Evolutionary conservation across 2,797 vertebrate genomes (phyloP).

Genomic region (Sebastes alutus): DNA sequence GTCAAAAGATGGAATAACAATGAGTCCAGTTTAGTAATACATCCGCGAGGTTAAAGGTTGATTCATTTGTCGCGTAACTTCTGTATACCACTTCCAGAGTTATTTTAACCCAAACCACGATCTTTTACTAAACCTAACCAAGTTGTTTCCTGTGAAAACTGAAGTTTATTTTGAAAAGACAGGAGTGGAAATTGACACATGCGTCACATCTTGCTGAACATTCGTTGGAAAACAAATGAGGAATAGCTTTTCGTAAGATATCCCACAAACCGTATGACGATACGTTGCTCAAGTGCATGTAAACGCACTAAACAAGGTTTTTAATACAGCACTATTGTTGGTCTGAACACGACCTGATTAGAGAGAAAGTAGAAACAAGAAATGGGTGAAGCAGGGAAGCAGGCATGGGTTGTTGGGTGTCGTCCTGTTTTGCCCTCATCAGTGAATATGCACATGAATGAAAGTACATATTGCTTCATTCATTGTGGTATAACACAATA

Average conservation of each 20-base stretch:
- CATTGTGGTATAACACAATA: not conserved
- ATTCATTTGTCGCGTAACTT: too few species aligned
- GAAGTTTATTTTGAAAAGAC: too few species aligned
- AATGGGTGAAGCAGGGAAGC: not conserved
- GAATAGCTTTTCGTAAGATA: too few species aligned
- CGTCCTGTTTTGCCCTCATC: not conserved
- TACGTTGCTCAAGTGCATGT: too few species aligned
- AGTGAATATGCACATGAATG: slow-evolving; percentile 4
- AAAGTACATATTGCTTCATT: not conserved
- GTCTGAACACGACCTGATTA: not conserved
- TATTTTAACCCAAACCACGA: too few species aligned
- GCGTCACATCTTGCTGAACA: accelerated
- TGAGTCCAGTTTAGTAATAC: not conserved
- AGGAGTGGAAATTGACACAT: accelerated
- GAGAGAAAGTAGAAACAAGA: not conserved
- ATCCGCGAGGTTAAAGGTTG: not conserved
- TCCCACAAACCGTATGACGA: accelerated
- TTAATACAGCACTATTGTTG: not conserved
- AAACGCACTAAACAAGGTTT: not conserved
- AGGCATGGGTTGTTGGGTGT: not conserved
- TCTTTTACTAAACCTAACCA: too few species aligned
- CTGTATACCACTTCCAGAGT: too few species aligned
- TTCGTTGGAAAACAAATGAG: too few species aligned
- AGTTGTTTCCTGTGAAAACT: too few species aligned
- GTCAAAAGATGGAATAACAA: slow-evolving; percentile 5